phyloP scores from a whole-genome alignment of 2,113 vertebrate species.

The Tachuris rubrigastra region DNA sequence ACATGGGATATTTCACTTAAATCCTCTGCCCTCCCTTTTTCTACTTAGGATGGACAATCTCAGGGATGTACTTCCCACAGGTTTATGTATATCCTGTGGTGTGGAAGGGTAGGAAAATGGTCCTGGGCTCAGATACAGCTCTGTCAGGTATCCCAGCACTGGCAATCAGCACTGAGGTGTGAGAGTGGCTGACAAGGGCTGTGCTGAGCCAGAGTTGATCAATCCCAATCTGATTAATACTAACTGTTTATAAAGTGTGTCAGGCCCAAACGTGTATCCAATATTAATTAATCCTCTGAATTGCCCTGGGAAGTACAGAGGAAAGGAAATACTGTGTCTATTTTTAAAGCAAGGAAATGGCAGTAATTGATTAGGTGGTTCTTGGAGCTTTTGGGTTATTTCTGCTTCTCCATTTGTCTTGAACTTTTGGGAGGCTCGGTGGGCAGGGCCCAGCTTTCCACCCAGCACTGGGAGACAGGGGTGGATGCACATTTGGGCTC shows the following conservation, averaged over 20 bases:
- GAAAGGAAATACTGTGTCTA: neutral
- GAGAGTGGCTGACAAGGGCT: neutral
- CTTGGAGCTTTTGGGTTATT: neutral
- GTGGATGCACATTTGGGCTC: neutral
- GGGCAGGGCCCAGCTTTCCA: neutral
- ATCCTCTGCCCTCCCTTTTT: neutral
- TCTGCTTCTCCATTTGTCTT: neutral
- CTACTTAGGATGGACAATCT: neutral
- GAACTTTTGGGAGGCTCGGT: neutral
- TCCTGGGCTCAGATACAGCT: neutral
- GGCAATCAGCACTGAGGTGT: neutral
- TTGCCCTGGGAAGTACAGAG: neutral
- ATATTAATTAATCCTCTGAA: neutral
- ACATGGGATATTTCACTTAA: neutral
- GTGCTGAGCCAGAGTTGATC: neutral
- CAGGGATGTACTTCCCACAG: neutral
- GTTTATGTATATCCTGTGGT: fast-evolving
- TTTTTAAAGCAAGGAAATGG: neutral
- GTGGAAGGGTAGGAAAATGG: neutral
- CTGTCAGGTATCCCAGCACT: neutral
- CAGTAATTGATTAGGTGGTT: neutral
- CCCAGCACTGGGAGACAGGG: too few species aligned
- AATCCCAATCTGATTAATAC: slow-evolving; percentile 30
- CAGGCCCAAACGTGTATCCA: slow-evolving; percentile 12
- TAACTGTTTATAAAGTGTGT: slow-evolving; percentile 16